phyloP scores from a whole-genome alignment of 2,797 vertebrate species.

The Cirrhinus molitorella region DNA sequence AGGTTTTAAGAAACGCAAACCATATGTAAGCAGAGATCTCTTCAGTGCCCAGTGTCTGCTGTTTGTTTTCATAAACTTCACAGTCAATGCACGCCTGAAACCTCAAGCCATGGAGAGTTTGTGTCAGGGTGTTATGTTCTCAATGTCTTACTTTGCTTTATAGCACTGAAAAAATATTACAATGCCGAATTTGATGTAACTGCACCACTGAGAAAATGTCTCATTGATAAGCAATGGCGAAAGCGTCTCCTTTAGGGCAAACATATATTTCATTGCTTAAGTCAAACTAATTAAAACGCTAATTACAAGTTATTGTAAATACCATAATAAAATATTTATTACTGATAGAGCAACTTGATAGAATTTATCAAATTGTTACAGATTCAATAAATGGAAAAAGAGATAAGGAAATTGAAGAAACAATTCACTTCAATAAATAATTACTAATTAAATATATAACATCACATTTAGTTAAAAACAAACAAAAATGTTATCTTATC shows the following conservation, averaged over 20 bases:
- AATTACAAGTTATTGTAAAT: neutral
- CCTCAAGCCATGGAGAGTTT: constrained; percentile 21
- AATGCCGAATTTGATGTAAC: neutral
- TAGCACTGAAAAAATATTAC: constrained; percentile 10
- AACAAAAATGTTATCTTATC: too few species aligned
- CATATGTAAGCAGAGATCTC: constrained; percentile 74
- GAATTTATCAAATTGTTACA: neutral
- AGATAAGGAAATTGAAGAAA: too few species aligned
- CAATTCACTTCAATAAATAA: too few species aligned
- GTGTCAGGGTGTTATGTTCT: constrained; percentile 40
- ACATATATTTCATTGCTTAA: neutral
- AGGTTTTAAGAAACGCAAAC: constrained; percentile 78
- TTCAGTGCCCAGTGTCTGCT: constrained; percentile 73
- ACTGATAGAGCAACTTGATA: neutral
- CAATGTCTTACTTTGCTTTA: constrained; percentile 26
- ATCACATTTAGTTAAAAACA: too few species aligned
- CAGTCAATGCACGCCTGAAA: constrained; percentile 32
- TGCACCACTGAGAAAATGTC: neutral
- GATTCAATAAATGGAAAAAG: neutral
- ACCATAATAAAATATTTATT: neutral
- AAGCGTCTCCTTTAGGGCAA: neutral
- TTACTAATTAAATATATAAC: too few species aligned
- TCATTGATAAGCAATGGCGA: neutral
- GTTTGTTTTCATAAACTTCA: constrained; percentile 76
- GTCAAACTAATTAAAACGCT: neutral